A percentile compares a stretch with the other conserved stretches of the same genome.
These are phyloP conservation scores for Neodiprion virginianus DNA, from an alignment of 1,140 invertebrate genomes.

Conservation along the genomic window DNA sequence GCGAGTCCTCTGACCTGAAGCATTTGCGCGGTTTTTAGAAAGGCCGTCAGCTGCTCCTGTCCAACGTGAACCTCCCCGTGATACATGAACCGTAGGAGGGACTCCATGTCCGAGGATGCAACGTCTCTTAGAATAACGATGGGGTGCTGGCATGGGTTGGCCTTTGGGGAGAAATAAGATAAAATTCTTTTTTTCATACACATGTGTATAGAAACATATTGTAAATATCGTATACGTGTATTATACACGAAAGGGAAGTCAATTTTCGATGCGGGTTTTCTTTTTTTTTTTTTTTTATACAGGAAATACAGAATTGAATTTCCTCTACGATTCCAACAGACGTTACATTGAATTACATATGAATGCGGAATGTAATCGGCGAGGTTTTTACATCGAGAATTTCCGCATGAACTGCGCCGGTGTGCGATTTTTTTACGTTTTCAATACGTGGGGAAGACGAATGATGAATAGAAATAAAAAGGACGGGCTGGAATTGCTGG, in stretches of 20 bases:
- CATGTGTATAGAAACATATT: constrained; percentile 38
- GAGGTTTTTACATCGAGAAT: too few species aligned
- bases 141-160: constrained; percentile 92
- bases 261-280: not conserved
- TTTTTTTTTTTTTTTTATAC: not conserved
- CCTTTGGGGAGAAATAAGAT: constrained; percentile 55
- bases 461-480: too few species aligned
- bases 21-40: constrained; percentile 89
- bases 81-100: constrained; percentile 93
- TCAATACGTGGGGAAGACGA: too few species aligned
- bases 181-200: constrained; percentile 26
- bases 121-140: constrained; percentile 92
- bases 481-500: too few species aligned
- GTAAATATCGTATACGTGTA: constrained; percentile 15
- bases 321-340: too few species aligned
- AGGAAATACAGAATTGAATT: too few species aligned
- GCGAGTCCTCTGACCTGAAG: constrained; percentile 89
- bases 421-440: too few species aligned
- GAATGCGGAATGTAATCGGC: too few species aligned
- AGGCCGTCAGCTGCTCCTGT: constrained; percentile 86
- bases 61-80: constrained; percentile 92
- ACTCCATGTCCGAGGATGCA: constrained; percentile 87
- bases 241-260: constrained; percentile 28
- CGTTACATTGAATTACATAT: too few species aligned
- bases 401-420: too few species aligned